These are phyloP conservation scores for Scomber japonicus DNA, from an alignment of 2,113 vertebrate genomes.

Conservation along the genomic window DNA sequence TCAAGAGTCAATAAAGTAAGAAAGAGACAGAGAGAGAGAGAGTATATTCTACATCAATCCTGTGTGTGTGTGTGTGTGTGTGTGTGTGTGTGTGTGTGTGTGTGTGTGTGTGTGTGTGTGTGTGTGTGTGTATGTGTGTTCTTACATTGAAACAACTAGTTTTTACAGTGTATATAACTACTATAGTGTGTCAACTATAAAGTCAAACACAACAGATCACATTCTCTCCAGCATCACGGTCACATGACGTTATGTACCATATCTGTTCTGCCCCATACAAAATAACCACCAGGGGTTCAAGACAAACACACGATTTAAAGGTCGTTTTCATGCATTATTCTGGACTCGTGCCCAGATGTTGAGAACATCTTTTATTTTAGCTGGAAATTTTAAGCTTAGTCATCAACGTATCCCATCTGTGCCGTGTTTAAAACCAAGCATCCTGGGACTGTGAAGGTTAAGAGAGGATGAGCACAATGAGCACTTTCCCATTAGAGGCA, in stretches of 20 bases:
- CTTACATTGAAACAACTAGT: too few species aligned
- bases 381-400: constrained; percentile 75
- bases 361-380: constrained; percentile 70
- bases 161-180: too few species aligned
- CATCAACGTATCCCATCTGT: constrained; percentile 82
- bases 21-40: too few species aligned
- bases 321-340: constrained; percentile 71
- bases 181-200: background rate
- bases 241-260: background rate
- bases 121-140: too few species aligned
- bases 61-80: too few species aligned
- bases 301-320: constrained; percentile 67
- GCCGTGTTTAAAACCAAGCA: constrained; percentile 65
- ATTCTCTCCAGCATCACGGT: background rate
- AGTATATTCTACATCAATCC: too few species aligned
- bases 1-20: too few species aligned
- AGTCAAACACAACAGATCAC: constrained; percentile 9
- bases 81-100: too few species aligned
- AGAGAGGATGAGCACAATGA: constrained; percentile 69
- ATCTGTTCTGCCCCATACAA: background rate
- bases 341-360: constrained; percentile 81
- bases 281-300: constrained; percentile 29
- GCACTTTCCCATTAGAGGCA: constrained; percentile 54
- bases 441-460: constrained; percentile 78
- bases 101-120: too few species aligned